A percentile compares a stretch with the other conserved stretches of the same genome.
phyloP scores from a whole-genome alignment of 92 coral and sea anemone species.

The Ricordea florida region DNA sequence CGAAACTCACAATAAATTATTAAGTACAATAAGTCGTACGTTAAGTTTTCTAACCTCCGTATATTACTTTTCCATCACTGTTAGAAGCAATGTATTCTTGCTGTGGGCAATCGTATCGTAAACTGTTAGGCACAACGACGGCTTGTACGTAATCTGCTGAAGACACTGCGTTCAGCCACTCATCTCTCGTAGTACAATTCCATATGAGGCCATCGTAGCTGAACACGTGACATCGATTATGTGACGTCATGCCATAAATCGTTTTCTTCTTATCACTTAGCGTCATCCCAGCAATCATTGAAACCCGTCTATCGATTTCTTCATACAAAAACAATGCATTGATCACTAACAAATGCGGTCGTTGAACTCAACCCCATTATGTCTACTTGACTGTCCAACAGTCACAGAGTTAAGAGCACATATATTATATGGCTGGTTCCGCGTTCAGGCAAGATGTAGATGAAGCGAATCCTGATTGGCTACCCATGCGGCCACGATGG shows the following conservation, averaged over 20 bases:
- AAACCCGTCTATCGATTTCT: slow-evolving; percentile 23
- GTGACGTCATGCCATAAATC: slow-evolving; percentile 1
- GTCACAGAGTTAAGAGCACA: too few species aligned
- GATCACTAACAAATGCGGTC: background rate
- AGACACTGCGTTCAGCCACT: background rate
- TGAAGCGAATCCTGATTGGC: too few species aligned
- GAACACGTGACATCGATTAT: slow-evolving; percentile 8
- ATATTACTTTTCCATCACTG: slow-evolving; percentile 11
- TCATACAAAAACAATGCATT: background rate
- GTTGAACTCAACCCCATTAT: too few species aligned
- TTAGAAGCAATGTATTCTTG: background rate
- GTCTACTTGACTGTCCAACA: too few species aligned
- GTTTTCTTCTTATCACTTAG: background rate
- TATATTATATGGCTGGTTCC: too few species aligned
- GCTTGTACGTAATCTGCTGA: slow-evolving; percentile 5
- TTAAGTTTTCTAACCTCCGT: slow-evolving; percentile 11
- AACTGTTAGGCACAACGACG: background rate
- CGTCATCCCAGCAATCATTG: slow-evolving; percentile 12
- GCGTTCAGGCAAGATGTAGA: too few species aligned
- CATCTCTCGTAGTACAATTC: slow-evolving; percentile 1
- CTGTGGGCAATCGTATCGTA: slow-evolving; percentile 4
- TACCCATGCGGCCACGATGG: too few species aligned
- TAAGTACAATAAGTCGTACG: too few species aligned
- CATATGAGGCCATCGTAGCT: slow-evolving; percentile 9
- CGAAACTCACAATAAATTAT: too few species aligned